phyloP scores from a whole-genome alignment of 2,797 vertebrate species.

The Anomalospiza imberbis region DNA sequence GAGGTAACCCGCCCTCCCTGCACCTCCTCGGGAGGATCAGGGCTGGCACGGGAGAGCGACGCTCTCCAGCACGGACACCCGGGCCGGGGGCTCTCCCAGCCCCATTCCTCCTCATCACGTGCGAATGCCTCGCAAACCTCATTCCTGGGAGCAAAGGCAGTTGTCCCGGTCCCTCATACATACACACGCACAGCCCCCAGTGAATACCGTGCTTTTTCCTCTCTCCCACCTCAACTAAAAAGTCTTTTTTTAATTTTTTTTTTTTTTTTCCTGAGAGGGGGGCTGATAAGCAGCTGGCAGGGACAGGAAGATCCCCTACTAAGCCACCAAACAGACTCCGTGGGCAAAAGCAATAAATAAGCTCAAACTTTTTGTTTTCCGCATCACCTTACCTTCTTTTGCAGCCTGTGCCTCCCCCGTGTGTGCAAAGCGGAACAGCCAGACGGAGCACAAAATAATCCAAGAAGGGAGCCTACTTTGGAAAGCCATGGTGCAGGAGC shows the following conservation, averaged over 20 bases:
- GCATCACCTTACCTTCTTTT: conserved; percentile 90
- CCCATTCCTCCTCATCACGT: not conserved
- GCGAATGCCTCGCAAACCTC: not conserved
- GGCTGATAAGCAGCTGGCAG: not conserved
- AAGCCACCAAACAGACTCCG: not conserved
- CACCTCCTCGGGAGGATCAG: not conserved
- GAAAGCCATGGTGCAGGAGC: conserved; percentile 86
- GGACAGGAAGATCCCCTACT: not conserved
- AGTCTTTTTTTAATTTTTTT: not conserved
- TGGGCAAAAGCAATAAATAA: conserved; percentile 63
- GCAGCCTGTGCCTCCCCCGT: conserved; percentile 89
- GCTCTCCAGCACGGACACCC: not conserved
- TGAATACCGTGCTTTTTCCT: not conserved
- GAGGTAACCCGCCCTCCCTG: not conserved
- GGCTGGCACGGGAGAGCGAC: not conserved
- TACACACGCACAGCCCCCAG: not conserved
- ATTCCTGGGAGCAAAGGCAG: not conserved
- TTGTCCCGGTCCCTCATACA: not conserved
- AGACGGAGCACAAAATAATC: conserved; percentile 88
- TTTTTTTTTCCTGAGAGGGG: too few species aligned
- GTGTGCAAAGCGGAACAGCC: conserved; percentile 81
- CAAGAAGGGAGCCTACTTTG: conserved; percentile 81
- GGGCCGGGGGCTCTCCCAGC: not conserved
- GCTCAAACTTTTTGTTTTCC: conserved; percentile 83
- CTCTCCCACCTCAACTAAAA: not conserved